Evolutionary conservation across 2,113 vertebrate genomes (phyloP), one percentile per base, ranked within the genome.

Genomic region (Isurus oxyrinchus): DNA sequence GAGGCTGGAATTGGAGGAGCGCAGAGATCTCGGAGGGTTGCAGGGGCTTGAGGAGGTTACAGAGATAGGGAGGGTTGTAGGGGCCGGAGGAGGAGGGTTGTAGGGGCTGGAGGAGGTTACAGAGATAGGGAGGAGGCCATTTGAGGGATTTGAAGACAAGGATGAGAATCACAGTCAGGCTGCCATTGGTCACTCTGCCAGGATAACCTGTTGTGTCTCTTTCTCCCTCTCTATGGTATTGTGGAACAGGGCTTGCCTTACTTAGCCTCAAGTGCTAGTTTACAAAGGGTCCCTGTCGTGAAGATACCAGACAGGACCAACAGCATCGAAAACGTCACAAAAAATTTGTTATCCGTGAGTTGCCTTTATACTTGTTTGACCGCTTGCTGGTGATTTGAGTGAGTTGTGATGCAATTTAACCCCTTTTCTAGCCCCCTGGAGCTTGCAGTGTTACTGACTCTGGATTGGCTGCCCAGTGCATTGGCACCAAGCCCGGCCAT

Each of bases 331-430:
- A 90, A 90, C 87, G 53, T 90, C 87, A 90, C 87, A 27, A 90
- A 90, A 90, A 90, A 90, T 57, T 90, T 90, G 87, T 90, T 90
- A 90, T 90, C 87, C 53, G 87, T 90, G 87, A 90, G 87, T 90
- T 57, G 53, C 87, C 27, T 90, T 90, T 59, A 57, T 90, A 55
- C 79, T 90, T 90, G 87, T 90, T 90, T 90, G 87, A 57, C 87
- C 27, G 27, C 25, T 90, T 90, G 25, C n/a, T 40, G 79, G 79
- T 81, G 79, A 31, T 59, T 31, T 57, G 87, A 88, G 86, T 90
- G 53, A 31, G 10, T 90, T 57, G 53, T 87, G 84, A 6, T 53
- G 44, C 19, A 87, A 23, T 87, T 44, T 87, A 61, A 53, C 53
- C 84, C 44, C 84, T 14, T 87, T 21, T 87, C 44, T 53, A 49